Base-by-base conservation (phyloP, 2,888 invertebrate species). In the Biston betularia region DNA sequence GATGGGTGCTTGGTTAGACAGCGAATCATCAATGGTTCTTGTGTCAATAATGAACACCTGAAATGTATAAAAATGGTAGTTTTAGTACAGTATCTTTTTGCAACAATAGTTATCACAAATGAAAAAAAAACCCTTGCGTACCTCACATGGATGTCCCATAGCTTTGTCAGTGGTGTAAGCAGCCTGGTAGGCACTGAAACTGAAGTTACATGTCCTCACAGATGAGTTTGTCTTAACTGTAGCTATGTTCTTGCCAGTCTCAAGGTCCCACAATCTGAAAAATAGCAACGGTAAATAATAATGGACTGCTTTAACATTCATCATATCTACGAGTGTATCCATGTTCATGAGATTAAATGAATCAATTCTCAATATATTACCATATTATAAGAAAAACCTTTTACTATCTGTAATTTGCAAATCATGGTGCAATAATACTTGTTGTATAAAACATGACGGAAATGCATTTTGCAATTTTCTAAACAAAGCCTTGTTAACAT, bases 91-190 rank as follows among this genome's bases (percentile, higher is more conserved):
- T 44, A 11, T 44, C 1, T 24, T 24, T 24, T 24, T 24, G 24
- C 24, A 24, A 24, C 24, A 24, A 24, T 24, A 24, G 10, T 4
- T 24, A n/a, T n/a, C n/a, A n/a, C n/a, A n/a, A n/a, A n/a, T n/a
- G n/a, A n/a, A n/a, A n/a, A n/a, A n/a, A n/a, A n/a, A n/a, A n/a
- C 15, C 8, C 8, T 50, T 14, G 9, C 48, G 64, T 84, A 92
- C 93, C 92, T 98, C 98, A 85, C 98, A 98, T 63, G 96, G 96
- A 76, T 98, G 96, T 72, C 97, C 97, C 96, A 98, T 97, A 69
- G 98, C 97, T 83, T 97, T 97, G 85, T 99, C 99, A 33, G 99
- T 99, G 2, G 98, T 96, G 88, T 98, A 99, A 24, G 98, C 98
- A 52, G 98, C 97, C 88, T 98, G 96, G 85, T 98, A 97, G 9